Percentiles rank a stretch among this genome's conserved stretches.
Conservation (phyloP, 2,888 invertebrate species). For the Spodoptera picta region DNA sequence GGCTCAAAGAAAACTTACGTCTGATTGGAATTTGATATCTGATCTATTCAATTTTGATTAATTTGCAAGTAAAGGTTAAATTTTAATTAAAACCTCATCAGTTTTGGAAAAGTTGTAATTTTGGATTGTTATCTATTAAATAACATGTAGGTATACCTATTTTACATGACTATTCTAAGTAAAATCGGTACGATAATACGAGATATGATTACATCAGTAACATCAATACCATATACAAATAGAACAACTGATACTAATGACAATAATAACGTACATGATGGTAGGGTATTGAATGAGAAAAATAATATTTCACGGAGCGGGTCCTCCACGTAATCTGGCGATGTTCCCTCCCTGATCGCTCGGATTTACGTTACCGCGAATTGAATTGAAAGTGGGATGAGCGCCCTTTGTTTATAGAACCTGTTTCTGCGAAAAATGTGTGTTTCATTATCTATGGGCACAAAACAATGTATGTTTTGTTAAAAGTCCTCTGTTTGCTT, state of each 20-base stretch:
- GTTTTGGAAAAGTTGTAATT: too few species aligned
- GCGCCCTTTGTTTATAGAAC: constrained; percentile 69
- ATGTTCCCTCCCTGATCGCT: constrained; percentile 47
- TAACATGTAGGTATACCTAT: too few species aligned
- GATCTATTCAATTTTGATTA: constrained; percentile 21
- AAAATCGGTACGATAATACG: too few species aligned
- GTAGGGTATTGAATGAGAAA: constrained; percentile 15
- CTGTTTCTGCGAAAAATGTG: constrained; percentile 57
- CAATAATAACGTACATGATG: constrained; percentile 22
- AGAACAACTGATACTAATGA: constrained; percentile 22
- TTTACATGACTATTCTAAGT: too few species aligned
- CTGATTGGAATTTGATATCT: constrained; percentile 6
- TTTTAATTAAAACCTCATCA: constrained; percentile 13
- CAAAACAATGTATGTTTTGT: constrained; percentile 27
- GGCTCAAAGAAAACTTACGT: constrained; percentile 8
- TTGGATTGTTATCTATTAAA: too few species aligned
- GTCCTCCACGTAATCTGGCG: constrained; percentile 54
- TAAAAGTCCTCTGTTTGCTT: constrained; percentile 20
- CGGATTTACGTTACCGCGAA: constrained; percentile 68
- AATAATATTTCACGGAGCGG: constrained; percentile 42
- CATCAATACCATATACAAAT: background rate
- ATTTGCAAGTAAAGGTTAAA: constrained; percentile 15
- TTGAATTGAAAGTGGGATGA: constrained; percentile 71
- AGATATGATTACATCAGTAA: too few species aligned
- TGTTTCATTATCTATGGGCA: constrained; percentile 37